Evolutionary conservation across 1,140 invertebrate species (phyloP), one percentile per base, ranked within the genome.

Genomic region (Lepidurus arcticus): DNA sequence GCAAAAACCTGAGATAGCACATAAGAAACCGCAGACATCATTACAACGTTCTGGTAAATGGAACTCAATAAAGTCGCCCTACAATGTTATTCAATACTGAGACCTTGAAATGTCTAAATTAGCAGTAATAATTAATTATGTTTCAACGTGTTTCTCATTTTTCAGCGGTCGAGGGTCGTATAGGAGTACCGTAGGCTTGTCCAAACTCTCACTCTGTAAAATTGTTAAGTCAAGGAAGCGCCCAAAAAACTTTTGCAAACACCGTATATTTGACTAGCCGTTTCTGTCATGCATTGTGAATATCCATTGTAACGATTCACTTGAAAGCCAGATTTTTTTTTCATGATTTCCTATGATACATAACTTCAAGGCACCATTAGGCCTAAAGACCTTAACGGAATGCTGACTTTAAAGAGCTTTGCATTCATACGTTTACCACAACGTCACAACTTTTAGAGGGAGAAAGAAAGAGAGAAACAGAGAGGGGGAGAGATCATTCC

Each of bases 351-450:
- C 34, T 34, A 65, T 1, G n/a, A 65, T 21, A 21, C 53, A 65
- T 10, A 21, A 65, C 53, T 65, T 65, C 53, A 65, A 65, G 53
- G 53, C 53, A 65, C 53, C 53, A 65, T 65, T 65, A 65, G 53
- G 53, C 53, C 53, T 65, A 65, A 65, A 65, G 16, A 65, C 53
- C 53, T 65, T 16, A 65, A 65, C 53, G 53, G 53, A 65, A 65
- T 65, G 53, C 21, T 65, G 16, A 65, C 53, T 65, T 65, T n/a
- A 11, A 65, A 4, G 4, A n/a, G 16, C 16, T 21, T 65, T 65
- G 16, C 16, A 21, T 65, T 65, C 16, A 65, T 7, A 65, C 53
- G 16, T 34, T 65, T 65, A n/a, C 21, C 16, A 65, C 53, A 65
- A 65, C 13, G 53, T 13, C 21, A 65, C 53, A 65, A n/a, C 16